These are phyloP conservation scores for Watsonalla binaria DNA, from an alignment of 2,888 invertebrate genomes.

Conservation along the genomic window DNA sequence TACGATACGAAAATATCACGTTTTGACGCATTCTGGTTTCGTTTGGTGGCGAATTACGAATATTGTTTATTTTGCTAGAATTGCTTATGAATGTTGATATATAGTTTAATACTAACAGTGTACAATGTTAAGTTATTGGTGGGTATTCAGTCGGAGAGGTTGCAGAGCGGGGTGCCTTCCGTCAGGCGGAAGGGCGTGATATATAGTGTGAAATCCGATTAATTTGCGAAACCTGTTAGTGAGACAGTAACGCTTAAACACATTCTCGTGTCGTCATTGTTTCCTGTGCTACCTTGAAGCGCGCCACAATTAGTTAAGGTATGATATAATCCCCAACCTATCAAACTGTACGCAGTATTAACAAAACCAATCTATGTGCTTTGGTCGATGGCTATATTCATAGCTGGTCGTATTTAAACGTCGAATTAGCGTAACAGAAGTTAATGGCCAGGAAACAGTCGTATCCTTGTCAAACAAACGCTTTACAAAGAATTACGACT, in stretches of 20 bases:
- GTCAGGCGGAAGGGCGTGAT: slow-evolving; percentile 45
- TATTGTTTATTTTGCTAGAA: neutral
- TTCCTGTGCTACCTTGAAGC: slow-evolving; percentile 32
- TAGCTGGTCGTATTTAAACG: neutral
- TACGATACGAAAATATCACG: no score
- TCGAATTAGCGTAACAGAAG: neutral
- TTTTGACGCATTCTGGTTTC: no score
- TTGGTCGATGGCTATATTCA: neutral
- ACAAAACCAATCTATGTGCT: neutral
- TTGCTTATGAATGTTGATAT: neutral
- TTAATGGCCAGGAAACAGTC: neutral
- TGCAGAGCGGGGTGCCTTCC: slow-evolving; percentile 31
- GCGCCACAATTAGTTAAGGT: slow-evolving; percentile 40
- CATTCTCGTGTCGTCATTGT: slow-evolving; percentile 45
- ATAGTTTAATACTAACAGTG: neutral
- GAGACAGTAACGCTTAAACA: slow-evolving; percentile 60
- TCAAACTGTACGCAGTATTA: neutral
- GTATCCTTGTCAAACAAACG: neutral
- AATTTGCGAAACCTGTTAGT: slow-evolving; percentile 58
- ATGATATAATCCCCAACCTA: slow-evolving; percentile 29
- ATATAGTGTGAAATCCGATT: slow-evolving; percentile 59
- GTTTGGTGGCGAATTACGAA: no score
- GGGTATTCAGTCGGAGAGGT: slow-evolving; percentile 25
- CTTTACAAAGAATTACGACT: neutral
- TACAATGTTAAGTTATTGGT: slow-evolving; percentile 16